Conservation (phyloP, 2,797 vertebrate species). For the Corythornis leucogaster region DNA sequence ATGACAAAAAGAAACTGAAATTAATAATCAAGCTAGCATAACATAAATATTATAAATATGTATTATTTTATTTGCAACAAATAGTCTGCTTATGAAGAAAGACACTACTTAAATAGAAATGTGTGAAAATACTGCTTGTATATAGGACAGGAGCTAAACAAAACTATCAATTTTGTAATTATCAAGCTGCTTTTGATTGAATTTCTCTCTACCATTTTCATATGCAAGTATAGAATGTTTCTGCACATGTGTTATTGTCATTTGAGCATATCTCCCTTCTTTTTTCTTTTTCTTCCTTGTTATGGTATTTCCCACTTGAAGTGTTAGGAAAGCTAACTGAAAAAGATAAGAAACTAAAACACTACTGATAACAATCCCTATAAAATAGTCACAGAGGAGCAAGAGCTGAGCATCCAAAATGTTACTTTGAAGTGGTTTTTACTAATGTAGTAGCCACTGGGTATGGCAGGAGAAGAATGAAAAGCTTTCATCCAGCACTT, state of each 20-base stretch:
- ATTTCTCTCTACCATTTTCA: neutral
- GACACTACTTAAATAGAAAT: neutral
- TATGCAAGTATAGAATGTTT: neutral
- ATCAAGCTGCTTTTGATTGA: neutral
- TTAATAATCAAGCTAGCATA: neutral
- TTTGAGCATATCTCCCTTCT: neutral
- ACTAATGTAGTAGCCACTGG: neutral
- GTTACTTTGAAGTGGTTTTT: neutral
- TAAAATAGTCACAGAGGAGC: neutral
- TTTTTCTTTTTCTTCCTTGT: accelerated
- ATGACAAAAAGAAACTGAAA: neutral
- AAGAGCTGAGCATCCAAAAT: neutral
- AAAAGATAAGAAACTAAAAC: neutral
- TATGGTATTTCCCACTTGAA: neutral
- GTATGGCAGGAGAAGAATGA: neutral
- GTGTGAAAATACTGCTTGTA: neutral
- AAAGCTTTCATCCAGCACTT: neutral
- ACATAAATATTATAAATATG: too few species aligned
- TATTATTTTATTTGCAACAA: too few species aligned
- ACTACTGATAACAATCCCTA: neutral
- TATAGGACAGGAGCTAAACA: neutral
- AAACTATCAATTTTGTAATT: neutral
- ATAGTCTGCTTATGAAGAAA: neutral
- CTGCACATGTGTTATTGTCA: neutral
- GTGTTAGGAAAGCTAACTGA: neutral